These are phyloP conservation scores for Prosapia bicincta DNA, from an alignment of 2,888 invertebrate genomes.

Conservation along the genomic window DNA sequence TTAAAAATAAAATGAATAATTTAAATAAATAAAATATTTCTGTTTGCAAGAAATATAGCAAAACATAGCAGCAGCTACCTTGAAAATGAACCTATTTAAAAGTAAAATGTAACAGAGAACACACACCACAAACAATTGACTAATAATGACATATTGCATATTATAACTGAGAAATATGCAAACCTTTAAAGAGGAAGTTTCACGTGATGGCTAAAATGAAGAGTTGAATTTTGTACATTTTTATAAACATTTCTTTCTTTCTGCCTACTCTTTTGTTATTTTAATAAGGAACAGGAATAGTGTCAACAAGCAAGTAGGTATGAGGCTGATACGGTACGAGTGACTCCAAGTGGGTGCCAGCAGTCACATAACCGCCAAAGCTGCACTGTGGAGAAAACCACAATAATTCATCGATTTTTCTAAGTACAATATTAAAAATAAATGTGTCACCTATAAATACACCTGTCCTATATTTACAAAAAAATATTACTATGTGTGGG, in stretches of 20 bases:
- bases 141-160: neutral
- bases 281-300: constrained; percentile 30
- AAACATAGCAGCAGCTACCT: neutral
- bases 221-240: neutral
- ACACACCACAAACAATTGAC: neutral
- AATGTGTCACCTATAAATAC: no score
- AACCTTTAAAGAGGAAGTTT: neutral
- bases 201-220: neutral
- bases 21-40: no score
- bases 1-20: no score
- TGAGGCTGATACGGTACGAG: constrained; percentile 25
- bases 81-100: neutral
- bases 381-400: constrained; percentile 17
- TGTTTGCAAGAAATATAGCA: neutral
- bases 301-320: constrained; percentile 28
- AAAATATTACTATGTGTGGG: no score
- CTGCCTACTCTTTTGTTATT: neutral
- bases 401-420: neutral
- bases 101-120: neutral
- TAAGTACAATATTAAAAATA: no score
- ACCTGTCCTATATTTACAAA: no score
- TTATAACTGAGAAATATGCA: neutral
- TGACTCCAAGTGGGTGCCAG: constrained; percentile 25
- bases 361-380: constrained; percentile 24
- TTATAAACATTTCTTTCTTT: neutral